Evolutionary conservation across 2,888 invertebrate species (phyloP).

Genomic region (Temnothorax ravouxi): DNA sequence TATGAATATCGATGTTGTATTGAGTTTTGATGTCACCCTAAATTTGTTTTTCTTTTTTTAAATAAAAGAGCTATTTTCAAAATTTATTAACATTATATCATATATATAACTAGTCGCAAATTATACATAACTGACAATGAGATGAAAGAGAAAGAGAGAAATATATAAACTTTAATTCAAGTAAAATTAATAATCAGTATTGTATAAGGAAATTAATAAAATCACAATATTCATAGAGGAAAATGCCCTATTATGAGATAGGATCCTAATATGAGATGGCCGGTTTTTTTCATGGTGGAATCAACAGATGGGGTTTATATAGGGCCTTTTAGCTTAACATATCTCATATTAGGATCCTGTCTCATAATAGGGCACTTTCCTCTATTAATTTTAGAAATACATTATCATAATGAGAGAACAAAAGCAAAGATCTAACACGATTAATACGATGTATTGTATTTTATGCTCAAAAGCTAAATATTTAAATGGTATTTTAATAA

Average conservation of each 20-base stretch:
- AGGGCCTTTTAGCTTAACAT: too few species aligned
- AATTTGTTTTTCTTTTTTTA: neutral
- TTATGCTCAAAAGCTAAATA: neutral
- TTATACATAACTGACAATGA: neutral
- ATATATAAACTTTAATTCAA: neutral
- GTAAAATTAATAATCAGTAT: neutral
- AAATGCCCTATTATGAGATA: too few species aligned
- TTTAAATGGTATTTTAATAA: neutral
- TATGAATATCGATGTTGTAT: constrained; percentile 11
- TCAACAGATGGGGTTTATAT: too few species aligned
- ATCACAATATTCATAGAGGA: neutral
- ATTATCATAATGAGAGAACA: neutral
- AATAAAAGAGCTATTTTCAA: neutral
- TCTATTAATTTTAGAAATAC: constrained; percentile 10
- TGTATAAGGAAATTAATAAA: neutral
- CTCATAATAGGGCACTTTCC: too few species aligned
- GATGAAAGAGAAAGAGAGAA: neutral
- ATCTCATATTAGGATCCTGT: too few species aligned
- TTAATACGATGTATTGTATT: neutral
- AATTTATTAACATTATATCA: neutral
- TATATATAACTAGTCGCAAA: neutral
- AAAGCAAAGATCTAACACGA: neutral
- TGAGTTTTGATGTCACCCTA: neutral
- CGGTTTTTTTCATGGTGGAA: too few species aligned
- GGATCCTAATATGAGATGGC: too few species aligned